Evolutionary conservation across 2,888 invertebrate species (phyloP).

Genomic region (Orchesellides sinensis): DNA sequence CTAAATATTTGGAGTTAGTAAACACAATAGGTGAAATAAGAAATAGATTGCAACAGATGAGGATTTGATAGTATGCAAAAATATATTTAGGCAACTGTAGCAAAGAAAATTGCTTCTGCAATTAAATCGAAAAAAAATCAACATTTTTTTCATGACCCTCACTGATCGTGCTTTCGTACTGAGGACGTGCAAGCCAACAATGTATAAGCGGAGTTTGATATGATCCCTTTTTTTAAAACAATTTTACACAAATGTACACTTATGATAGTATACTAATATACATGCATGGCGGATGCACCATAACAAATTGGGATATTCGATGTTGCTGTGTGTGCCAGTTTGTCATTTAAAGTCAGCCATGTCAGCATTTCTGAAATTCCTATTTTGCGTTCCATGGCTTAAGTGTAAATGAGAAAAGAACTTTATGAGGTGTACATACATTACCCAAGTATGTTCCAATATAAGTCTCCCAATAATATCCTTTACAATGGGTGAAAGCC

Average conservation of each 20-base stretch:
- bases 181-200: background rate
- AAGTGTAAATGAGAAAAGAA: constrained; percentile 40
- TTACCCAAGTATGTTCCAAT: background rate
- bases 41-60: no score
- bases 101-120: no score
- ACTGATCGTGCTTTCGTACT: background rate
- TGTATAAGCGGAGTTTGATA: background rate
- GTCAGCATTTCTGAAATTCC: constrained; percentile 54
- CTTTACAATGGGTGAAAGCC: background rate
- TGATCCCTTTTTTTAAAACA: background rate
- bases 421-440: constrained; percentile 12
- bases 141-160: no score
- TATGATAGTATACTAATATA: no score
- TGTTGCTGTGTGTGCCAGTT: constrained; percentile 41
- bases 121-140: no score
- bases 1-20: no score
- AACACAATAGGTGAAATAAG: no score
- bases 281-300: no score
- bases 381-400: constrained; percentile 33
- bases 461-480: constrained; percentile 17
- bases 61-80: no score
- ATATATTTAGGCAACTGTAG: no score
- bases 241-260: background rate
- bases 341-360: constrained; percentile 48
- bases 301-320: no score